Percentiles rank a stretch among this genome's conserved stretches.
These are phyloP conservation scores for Arctia plantaginis DNA, from an alignment of 2,888 invertebrate species.

Conservation along the genomic window DNA sequence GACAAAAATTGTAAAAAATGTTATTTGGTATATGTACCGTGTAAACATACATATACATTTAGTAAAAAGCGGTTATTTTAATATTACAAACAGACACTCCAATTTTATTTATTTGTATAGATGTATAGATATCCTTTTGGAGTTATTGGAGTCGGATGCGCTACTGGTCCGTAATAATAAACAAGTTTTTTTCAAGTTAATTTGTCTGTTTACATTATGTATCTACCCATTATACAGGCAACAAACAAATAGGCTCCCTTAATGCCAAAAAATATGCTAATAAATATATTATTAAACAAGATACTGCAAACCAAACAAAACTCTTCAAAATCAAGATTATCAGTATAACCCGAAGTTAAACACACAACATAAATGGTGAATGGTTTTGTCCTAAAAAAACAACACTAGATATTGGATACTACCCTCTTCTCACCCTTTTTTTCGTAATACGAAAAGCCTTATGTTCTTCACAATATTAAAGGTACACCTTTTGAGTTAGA, in stretches of 20 bases:
- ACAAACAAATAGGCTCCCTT: background rate
- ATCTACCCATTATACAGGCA: background rate
- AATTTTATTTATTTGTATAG: too few species aligned
- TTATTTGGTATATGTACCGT: too few species aligned
- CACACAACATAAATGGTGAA: conserved; percentile 18
- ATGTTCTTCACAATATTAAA: conserved; percentile 9
- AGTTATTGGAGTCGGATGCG: too few species aligned
- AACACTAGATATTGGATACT: conserved; percentile 23
- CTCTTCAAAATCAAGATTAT: conserved; percentile 19
- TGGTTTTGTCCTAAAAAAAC: conserved; percentile 32
- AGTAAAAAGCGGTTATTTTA: too few species aligned
- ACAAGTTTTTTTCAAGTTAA: too few species aligned
- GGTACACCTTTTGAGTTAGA: background rate
- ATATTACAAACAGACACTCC: too few species aligned
- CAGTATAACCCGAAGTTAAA: conserved; percentile 23
- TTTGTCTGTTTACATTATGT: too few species aligned
- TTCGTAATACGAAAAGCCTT: conserved; percentile 6
- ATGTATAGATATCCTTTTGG: too few species aligned
- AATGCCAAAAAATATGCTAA: background rate
- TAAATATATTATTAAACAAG: background rate
- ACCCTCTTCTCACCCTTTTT: background rate
- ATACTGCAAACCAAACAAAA: conserved; percentile 2
- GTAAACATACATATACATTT: too few species aligned
- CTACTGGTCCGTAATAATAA: too few species aligned
- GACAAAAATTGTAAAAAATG: too few species aligned